Conservation (phyloP, 2,113 vertebrate genomes). For the Geococcyx californianus region DNA sequence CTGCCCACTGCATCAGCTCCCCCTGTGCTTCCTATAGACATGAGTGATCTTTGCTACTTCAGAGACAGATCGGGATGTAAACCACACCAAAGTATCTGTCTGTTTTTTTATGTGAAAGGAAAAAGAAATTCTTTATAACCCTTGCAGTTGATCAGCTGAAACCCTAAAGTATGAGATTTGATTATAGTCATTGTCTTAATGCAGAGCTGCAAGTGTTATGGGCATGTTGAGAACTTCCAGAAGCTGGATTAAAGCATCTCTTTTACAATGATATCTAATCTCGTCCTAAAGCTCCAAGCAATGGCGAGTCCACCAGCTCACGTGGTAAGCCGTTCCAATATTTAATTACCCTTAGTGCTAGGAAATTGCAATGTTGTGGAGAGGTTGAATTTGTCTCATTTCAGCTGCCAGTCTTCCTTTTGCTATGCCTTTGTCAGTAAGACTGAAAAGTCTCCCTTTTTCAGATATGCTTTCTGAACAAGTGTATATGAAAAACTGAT, state of each 20-base stretch:
- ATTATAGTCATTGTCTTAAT: slow-evolving; percentile 73
- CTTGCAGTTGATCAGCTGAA: slow-evolving; percentile 59
- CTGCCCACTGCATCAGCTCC: neutral
- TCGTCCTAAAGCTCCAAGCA: slow-evolving; percentile 71
- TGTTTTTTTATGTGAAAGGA: slow-evolving; percentile 30
- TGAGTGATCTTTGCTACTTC: neutral
- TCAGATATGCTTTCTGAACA: neutral
- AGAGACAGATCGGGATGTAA: slow-evolving; percentile 31
- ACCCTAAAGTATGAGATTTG: slow-evolving; percentile 61
- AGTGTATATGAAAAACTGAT: neutral
- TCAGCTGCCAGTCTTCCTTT: slow-evolving; percentile 62
- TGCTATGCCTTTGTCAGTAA: slow-evolving; percentile 54
- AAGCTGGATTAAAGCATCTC: slow-evolving; percentile 72
- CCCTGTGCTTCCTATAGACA: neutral
- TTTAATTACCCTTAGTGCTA: slow-evolving; percentile 69
- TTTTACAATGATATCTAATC: slow-evolving; percentile 73
- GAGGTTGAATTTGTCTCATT: slow-evolving; percentile 47
- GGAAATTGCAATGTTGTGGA: slow-evolving; percentile 57
- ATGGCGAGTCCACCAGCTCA: slow-evolving; percentile 71
- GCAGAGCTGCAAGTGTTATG: slow-evolving; percentile 68
- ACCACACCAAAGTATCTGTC: neutral
- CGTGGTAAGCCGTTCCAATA: slow-evolving; percentile 70
- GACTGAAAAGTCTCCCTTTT: neutral
- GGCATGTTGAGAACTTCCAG: slow-evolving; percentile 71
- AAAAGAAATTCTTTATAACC: slow-evolving; percentile 36